A percentile compares a stretch with the other conserved stretches of the same genome.
Conservation (phyloP, 2,113 vertebrate species). For the Haemorhous mexicanus region DNA sequence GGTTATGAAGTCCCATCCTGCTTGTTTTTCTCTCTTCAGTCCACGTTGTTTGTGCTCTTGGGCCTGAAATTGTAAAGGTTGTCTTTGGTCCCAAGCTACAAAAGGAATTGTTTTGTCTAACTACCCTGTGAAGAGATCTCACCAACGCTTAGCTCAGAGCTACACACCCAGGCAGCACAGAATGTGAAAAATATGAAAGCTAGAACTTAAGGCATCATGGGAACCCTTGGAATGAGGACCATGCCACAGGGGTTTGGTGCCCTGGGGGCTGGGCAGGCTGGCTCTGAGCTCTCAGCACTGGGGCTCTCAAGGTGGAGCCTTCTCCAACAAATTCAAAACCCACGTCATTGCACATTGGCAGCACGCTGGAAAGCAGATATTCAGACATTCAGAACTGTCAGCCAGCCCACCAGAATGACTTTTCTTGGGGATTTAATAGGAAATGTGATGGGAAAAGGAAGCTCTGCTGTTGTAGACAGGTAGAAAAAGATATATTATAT, state of each 20-base stretch:
- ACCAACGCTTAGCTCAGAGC: neutral
- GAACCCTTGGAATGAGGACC: neutral
- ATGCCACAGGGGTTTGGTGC: rapidly evolving
- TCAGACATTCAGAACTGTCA: neutral
- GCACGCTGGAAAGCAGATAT: neutral
- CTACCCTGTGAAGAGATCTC: neutral
- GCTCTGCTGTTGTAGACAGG: neutral
- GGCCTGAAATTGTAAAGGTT: neutral
- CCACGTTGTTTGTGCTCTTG: rapidly evolving
- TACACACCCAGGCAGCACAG: neutral
- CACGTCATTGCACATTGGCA: neutral
- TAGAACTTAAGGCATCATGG: neutral
- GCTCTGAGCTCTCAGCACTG: neutral
- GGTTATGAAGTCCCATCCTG: neutral
- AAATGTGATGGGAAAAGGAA: neutral
- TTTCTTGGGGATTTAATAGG: neutral
- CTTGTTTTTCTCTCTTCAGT: neutral
- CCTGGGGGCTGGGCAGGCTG: neutral
- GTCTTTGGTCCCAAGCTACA: neutral
- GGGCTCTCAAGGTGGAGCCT: too few relatives aligned
- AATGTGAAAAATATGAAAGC: neutral
- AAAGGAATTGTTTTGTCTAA: neutral
- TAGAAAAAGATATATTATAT: neutral
- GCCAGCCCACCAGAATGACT: neutral
- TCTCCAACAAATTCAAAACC: neutral